These are phyloP conservation scores for Arge pagana DNA, from an alignment of 2,888 invertebrate species.

Conservation along the genomic window DNA sequence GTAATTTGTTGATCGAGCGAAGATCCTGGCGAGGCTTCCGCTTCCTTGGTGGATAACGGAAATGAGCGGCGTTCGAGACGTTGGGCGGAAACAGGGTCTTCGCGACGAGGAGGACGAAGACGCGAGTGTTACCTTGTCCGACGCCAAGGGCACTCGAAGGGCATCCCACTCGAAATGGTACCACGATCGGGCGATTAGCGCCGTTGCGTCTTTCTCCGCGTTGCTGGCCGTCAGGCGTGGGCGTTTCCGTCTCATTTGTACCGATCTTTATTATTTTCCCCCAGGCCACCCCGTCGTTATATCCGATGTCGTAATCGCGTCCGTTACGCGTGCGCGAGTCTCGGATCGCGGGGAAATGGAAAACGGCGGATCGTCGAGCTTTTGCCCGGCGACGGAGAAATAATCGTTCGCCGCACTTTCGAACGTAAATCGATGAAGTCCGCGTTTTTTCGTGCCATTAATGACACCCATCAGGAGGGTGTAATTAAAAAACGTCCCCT, in stretches of 20 bases:
- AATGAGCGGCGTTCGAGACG: too few relatives aligned
- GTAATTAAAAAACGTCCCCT: slow-evolving; percentile 30
- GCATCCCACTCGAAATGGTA: too few relatives aligned
- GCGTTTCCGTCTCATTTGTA: slow-evolving; percentile 17
- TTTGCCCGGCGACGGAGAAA: neutral
- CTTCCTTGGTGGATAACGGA: too few relatives aligned
- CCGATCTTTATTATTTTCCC: slow-evolving; percentile 2
- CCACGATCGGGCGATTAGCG: slow-evolving; percentile 13
- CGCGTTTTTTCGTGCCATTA: slow-evolving; percentile 28
- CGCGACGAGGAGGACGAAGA: too few relatives aligned
- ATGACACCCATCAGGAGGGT: slow-evolving; percentile 25
- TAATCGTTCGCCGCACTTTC: too few relatives aligned
- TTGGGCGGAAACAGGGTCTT: too few relatives aligned
- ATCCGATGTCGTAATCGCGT: neutral
- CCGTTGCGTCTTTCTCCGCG: slow-evolving; percentile 1
- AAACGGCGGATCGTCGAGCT: neutral
- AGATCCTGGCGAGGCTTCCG: too few relatives aligned
- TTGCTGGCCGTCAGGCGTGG: slow-evolving; percentile 1
- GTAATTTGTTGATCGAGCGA: too few relatives aligned
- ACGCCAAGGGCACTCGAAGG: too few relatives aligned
- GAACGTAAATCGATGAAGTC: slow-evolving; percentile 22
- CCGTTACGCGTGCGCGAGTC: neutral
- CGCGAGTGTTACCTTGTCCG: too few relatives aligned
- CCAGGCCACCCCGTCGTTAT: neutral
- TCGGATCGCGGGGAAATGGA: neutral